Base-by-base conservation (phyloP, 2,797 vertebrate species). In the Australoheros facetus region DNA sequence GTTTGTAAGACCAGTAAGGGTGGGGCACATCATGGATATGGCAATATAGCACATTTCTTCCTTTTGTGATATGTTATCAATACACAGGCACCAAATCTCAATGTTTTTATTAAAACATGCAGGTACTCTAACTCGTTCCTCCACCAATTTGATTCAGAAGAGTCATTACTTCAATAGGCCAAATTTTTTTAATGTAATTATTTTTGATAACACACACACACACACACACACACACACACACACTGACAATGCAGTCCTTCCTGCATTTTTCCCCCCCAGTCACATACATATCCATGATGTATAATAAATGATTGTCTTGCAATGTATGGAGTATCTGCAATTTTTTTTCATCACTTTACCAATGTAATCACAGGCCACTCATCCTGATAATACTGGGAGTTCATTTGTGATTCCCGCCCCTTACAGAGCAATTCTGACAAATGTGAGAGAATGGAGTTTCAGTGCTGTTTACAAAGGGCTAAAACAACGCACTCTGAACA, bases 401-500 rank as follows among this genome's bases (percentile, higher is more conserved):
- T 51, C 17, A 51, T 51, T 19, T 51, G 48, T 51, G 48, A 17
- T 51, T 19, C 48, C 2, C 6, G 2, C 17, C 32, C 6, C 48
- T 51, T 51, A 51, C 16, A 8, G 48, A 51, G 42, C 13, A 45
- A 13, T 59, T 73, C 42, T 13, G n/a, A 64, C 19, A 74, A 23
- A 60, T 23, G 28, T 32, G 42, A 75, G 26, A 75, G 32, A 59
- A 66, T 28, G 56, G 16, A 14, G 30, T 34, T 71, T 73, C 21
- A 4, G 13, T 81, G 64, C 32, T 55, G 54, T 78, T 69, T 39
- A 56, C 48, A 74, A 78, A 48, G 17, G 54, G 57, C 54, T 12
- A 23, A 54, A 66, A 58, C 14, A 53, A 73, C 45, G 59, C 58
- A 78, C 13, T 30, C 14, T 70, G 23, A 74, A 87, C 39, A 72